Evolutionary conservation across 1,140 invertebrate genomes (phyloP).

Genomic region (Micrasema minimum): DNA sequence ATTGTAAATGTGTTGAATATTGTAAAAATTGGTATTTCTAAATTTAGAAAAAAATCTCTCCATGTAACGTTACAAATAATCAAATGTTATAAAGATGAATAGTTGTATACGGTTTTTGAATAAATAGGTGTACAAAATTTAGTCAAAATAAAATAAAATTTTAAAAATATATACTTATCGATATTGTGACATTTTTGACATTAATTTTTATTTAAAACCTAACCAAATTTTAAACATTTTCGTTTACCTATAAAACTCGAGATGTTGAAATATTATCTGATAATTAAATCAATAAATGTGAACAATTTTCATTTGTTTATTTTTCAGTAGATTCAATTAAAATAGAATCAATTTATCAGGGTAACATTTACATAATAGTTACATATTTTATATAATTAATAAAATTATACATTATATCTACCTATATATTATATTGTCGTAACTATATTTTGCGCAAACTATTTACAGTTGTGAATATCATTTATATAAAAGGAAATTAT

Average conservation of each 20-base stretch:
- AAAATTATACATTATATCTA: constrained; percentile 33
- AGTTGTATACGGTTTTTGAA: constrained; percentile 53
- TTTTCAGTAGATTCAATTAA: constrained; percentile 31
- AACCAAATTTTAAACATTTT: not conserved
- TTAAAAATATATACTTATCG: constrained; percentile 28
- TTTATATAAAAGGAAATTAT: too few species aligned
- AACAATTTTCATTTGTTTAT: too few species aligned
- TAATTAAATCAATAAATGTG: too few species aligned
- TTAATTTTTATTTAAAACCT: not conserved
- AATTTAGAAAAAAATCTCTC: constrained; percentile 43
- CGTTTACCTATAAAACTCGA: too few species aligned
- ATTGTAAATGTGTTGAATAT: constrained; percentile 49
- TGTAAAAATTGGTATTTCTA: constrained; percentile 44
- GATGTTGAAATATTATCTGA: too few species aligned
- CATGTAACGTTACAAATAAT: constrained; percentile 41
- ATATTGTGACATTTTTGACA: constrained; percentile 27
- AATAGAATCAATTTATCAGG: constrained; percentile 47
- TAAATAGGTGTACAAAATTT: constrained; percentile 53
- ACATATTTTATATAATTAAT: constrained; percentile 43
- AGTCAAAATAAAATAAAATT: constrained; percentile 36
- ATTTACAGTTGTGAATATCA: not conserved
- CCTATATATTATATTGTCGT: not conserved
- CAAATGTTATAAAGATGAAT: constrained; percentile 47
- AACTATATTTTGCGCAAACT: constrained; percentile 25
- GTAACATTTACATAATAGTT: constrained; percentile 48